These are phyloP conservation scores for Ophraella communa DNA, from an alignment of 2,888 invertebrate species.

Conservation along the genomic window DNA sequence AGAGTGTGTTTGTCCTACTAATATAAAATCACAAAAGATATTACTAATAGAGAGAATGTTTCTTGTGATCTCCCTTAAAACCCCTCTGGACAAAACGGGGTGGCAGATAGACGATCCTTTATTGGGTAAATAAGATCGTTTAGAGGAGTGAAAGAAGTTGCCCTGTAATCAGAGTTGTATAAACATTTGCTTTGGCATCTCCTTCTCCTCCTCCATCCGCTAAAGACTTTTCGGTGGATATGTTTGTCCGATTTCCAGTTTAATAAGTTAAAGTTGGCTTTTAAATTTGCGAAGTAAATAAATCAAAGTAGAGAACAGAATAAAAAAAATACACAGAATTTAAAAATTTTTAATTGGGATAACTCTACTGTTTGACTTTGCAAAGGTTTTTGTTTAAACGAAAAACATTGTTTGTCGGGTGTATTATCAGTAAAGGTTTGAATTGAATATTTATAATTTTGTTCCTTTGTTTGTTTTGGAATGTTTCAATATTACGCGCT, in stretches of 20 bases:
- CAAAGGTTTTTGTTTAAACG: not conserved
- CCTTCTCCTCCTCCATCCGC: too few relatives aligned
- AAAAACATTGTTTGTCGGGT: not conserved
- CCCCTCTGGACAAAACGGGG: slow-evolving; percentile 34
- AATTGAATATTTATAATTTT: too few relatives aligned
- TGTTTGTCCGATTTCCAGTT: slow-evolving; percentile 45
- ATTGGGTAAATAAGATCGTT: slow-evolving; percentile 43
- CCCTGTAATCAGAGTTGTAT: slow-evolving; percentile 46
- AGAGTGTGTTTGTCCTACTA: slow-evolving; percentile 36
- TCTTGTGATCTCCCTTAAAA: slow-evolving; percentile 34
- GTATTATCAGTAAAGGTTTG: too few relatives aligned
- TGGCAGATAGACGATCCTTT: slow-evolving; percentile 39
- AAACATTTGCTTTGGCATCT: slow-evolving; percentile 49
- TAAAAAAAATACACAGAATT: slow-evolving; percentile 16
- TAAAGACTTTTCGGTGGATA: slow-evolving; percentile 38
- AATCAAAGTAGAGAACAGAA: slow-evolving; percentile 27
- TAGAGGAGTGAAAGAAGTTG: slow-evolving; percentile 40
- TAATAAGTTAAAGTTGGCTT: slow-evolving; percentile 42
- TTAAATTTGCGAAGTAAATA: slow-evolving; percentile 42
- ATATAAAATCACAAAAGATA: slow-evolving; percentile 47
- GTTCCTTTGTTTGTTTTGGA: too few relatives aligned
- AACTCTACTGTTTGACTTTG: not conserved
- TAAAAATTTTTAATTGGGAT: slow-evolving; percentile 27
- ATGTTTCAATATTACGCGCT: too few relatives aligned
- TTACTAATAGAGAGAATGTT: slow-evolving; percentile 45